phyloP scores from a whole-genome alignment of 2,888 invertebrate genomes.

The Catocala nupta region DNA sequence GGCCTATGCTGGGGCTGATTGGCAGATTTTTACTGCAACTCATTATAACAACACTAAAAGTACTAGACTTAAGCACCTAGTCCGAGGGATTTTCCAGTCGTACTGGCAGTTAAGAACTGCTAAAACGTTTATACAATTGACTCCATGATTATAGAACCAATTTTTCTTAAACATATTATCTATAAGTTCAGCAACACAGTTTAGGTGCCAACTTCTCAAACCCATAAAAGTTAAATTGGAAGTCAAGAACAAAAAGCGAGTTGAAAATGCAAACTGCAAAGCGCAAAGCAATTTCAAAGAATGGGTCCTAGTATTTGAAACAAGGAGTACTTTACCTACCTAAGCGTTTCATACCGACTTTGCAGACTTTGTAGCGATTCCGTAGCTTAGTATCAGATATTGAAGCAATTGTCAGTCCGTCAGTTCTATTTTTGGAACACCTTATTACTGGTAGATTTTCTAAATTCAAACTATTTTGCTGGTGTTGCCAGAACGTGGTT shows the following conservation, averaged over 20 bases:
- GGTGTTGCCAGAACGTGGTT: conserved; percentile 2
- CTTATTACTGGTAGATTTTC: conserved; percentile 17
- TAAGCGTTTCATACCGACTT: conserved; percentile 46
- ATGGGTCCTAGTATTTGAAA: conserved; percentile 54
- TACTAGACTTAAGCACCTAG: too few species aligned
- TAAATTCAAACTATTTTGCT: conserved; percentile 16
- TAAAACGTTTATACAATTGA: background rate
- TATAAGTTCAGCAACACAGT: conserved; percentile 20
- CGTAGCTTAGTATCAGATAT: conserved; percentile 31
- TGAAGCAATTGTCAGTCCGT: conserved; percentile 45
- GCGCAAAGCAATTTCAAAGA: conserved; percentile 56
- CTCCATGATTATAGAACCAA: too few species aligned
- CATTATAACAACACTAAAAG: too few species aligned
- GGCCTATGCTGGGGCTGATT: too few species aligned
- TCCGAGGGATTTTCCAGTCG: background rate
- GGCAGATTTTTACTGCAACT: too few species aligned
- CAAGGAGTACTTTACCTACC: conserved; percentile 51
- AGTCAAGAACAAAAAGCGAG: conserved; percentile 50
- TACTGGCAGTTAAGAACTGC: too few species aligned
- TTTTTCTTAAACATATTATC: background rate
- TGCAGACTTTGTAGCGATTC: conserved; percentile 23
- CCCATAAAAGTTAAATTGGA: conserved; percentile 57
- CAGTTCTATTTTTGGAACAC: conserved; percentile 24
- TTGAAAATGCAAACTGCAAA: conserved; percentile 58
- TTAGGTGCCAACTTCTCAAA: conserved; percentile 33